Evolutionary conservation across 2,797 vertebrate species (phyloP).

Genomic region (Micrastur ruficollis): DNA sequence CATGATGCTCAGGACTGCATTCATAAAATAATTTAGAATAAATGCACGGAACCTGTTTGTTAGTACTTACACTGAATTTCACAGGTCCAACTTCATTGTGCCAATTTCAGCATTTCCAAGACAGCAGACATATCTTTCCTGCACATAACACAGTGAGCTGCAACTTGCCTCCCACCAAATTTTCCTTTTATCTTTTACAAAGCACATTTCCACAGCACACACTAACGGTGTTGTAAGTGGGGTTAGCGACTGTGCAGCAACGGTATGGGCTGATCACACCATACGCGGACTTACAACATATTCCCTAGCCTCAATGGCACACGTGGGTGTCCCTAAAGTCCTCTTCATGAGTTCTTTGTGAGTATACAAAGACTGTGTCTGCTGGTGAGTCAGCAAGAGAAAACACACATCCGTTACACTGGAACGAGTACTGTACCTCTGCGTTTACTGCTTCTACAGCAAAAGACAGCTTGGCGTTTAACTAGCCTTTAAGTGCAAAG

Average conservation of each 20-base stretch:
- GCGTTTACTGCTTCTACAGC: constrained; percentile 44
- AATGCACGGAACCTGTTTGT: background rate
- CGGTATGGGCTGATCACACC: constrained; percentile 59
- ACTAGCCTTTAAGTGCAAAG: background rate
- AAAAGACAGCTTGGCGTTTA: background rate
- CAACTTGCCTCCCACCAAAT: background rate
- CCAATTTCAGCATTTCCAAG: constrained; percentile 48
- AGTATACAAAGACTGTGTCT: constrained; percentile 90
- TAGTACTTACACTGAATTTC: background rate
- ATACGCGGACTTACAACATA: constrained; percentile 92
- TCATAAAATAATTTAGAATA: background rate
- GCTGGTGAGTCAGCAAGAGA: constrained; percentile 84
- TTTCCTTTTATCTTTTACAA: background rate
- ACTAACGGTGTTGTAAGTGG: constrained; percentile 55
- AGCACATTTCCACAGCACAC: constrained; percentile 34
- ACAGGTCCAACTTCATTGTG: background rate
- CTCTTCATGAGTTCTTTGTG: constrained; percentile 99
- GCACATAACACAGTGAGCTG: background rate
- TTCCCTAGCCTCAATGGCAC: constrained; percentile 95
- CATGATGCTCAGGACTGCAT: background rate
- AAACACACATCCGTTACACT: constrained; percentile 76
- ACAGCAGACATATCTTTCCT: background rate
- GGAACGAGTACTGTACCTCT: background rate
- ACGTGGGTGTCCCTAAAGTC: constrained; percentile 94
- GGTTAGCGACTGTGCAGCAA: constrained; percentile 80